Base-by-base conservation (phyloP, 2,797 vertebrate genomes). In the Danio albolineatus region DNA sequence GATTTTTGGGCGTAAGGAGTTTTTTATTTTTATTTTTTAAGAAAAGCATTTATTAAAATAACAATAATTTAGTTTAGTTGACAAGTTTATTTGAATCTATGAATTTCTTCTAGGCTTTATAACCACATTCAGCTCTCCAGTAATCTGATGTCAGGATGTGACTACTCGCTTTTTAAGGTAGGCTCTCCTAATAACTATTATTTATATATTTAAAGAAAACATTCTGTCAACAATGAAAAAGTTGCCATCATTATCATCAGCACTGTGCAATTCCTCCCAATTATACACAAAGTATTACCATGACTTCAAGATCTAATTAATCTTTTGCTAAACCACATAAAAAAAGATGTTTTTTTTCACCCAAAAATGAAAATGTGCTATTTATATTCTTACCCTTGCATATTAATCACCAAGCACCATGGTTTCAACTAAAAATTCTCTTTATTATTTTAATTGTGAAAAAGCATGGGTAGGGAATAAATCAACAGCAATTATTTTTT, bases 141-240 rank as follows among this genome's bases (percentile, higher is more conserved):
- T 95, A 96, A 98, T 93, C 96, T 99, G 90, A 96, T 98, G 94
- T 97, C 98, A 81, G 97, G 98, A 82, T 99, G 98, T 84, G 97
- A 99, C 93, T 99, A 99, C 93, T 98, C 96, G 4, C 96, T 99
- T 82, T 99, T 99, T 88, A 99, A 99, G 97, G 98, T 98, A 93
- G 73, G 92, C 80, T 69, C 78, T 3, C 4, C 10, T 76, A 21
- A 51, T 10, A 51, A 67, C 13, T 28, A 14, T 13, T 57, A 48
- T 76, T 66, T 5, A 48, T 6, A 5, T n/a, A 38, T n/a, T 46
- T 76, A 36, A 75, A 43, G 4, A 7, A 13, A 43, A 12, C 17
- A 7, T 61, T 48, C 1, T 39, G 10, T 5, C 16, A 61, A 13
- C 48, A 48, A 7, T 17, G 1, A 61, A 16, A 8, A 44, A 43